Percentiles rank a stretch among this genome's conserved stretches.
These are phyloP conservation scores for Cryptosula pallasiana DNA, from an alignment of 2,888 invertebrate species.

Conservation along the genomic window DNA sequence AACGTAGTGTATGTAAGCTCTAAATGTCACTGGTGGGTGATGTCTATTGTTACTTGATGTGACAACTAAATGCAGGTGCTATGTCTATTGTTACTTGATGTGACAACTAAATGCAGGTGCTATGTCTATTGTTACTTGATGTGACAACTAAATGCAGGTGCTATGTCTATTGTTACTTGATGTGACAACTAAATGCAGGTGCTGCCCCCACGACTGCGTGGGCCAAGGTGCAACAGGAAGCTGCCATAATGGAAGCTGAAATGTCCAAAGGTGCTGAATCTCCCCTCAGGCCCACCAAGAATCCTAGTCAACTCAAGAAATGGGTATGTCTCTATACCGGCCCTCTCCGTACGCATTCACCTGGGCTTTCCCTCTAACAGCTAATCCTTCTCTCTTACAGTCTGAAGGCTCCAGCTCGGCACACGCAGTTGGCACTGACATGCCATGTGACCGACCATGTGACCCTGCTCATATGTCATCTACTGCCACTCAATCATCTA, in stretches of 20 bases:
- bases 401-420: neutral
- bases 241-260: conserved; percentile 18
- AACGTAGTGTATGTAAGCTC: no score
- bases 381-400: neutral
- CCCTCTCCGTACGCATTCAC: neutral
- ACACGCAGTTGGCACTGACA: neutral
- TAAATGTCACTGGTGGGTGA: no score
- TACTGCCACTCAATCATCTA: neutral
- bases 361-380: neutral
- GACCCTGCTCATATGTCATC: neutral
- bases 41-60: no score
- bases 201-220: neutral
- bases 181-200: no score
- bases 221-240: neutral
- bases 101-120: no score
- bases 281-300: neutral
- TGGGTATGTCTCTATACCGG: neutral
- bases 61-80: no score
- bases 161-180: no score
- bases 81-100: no score
- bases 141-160: no score
- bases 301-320: neutral
- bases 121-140: no score
- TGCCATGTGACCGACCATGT: neutral
- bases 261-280: neutral